These are phyloP conservation scores for Oxytorus armatus DNA, from an alignment of 2,888 invertebrate genomes.

Conservation along the genomic window DNA sequence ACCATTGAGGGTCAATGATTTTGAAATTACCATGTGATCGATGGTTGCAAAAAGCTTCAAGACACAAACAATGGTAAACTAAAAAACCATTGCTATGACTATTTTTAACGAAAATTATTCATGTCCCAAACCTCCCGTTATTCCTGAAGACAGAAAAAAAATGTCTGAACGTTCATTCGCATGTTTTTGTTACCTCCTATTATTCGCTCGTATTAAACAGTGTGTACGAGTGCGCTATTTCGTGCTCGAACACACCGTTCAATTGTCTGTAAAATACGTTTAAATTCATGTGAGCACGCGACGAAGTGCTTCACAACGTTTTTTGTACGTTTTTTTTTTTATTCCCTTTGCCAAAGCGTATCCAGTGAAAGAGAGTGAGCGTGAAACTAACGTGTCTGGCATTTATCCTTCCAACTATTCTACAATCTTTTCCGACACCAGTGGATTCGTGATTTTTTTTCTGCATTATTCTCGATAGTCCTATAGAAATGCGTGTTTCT, in stretches of 20 bases:
- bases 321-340: constrained; percentile 3
- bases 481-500: background rate
- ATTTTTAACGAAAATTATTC: too few species aligned
- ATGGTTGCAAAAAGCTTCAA: too few species aligned
- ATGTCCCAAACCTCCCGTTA: background rate
- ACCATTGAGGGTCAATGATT: too few species aligned
- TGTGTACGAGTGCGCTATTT: constrained; percentile 42
- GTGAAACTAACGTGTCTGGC: constrained; percentile 9
- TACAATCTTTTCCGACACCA: constrained; percentile 12
- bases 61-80: too few species aligned
- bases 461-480: background rate
- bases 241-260: constrained; percentile 68
- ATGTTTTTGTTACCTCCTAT: background rate
- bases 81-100: too few species aligned
- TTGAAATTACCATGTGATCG: too few species aligned
- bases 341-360: background rate
- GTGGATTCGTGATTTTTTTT: background rate
- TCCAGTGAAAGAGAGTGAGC: constrained; percentile 1
- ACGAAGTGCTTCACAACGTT: constrained; percentile 17
- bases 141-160: background rate
- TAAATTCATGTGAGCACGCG: constrained; percentile 25
- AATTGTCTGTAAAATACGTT: constrained; percentile 70
- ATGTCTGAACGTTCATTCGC: background rate
- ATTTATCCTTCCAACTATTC: constrained; percentile 9
- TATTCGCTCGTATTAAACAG: constrained; percentile 40